Conservation (phyloP, 2,797 vertebrate species). For the Molossus alvarezi region DNA sequence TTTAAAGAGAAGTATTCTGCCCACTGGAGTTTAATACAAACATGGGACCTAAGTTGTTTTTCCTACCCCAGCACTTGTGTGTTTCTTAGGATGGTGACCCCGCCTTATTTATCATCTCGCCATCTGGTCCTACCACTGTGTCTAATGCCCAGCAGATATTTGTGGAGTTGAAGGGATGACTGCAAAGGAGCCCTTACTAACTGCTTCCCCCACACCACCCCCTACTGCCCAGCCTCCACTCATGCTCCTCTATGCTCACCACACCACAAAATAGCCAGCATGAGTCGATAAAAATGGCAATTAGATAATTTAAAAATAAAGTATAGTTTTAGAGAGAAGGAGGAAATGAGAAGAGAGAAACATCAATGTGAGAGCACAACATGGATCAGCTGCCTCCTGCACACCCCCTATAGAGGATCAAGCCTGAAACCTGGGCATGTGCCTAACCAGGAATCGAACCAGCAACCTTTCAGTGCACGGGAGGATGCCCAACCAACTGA, state of each 20-base stretch:
- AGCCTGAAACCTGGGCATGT: neutral
- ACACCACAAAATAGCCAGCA: neutral
- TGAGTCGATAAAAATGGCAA: neutral
- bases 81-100: neutral
- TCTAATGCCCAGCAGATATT: neutral
- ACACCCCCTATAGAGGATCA: neutral
- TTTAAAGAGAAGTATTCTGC: slow-evolving; percentile 6
- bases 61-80: neutral
- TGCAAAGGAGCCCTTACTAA: neutral
- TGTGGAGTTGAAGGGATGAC: neutral
- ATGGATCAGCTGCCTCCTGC: no score
- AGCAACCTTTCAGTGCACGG: neutral
- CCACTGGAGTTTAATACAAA: neutral
- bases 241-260: neutral
- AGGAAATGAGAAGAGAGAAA: no score
- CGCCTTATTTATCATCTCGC: neutral
- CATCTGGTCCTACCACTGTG: neutral
- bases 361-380: no score
- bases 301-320: neutral
- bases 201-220: neutral
- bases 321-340: no score
- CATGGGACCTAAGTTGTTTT: neutral
- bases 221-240: neutral
- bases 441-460: neutral
- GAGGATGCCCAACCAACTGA: neutral